Evolutionary conservation across 2,113 vertebrate genomes (phyloP).

Genomic region (Phylloscopus whistleri): DNA sequence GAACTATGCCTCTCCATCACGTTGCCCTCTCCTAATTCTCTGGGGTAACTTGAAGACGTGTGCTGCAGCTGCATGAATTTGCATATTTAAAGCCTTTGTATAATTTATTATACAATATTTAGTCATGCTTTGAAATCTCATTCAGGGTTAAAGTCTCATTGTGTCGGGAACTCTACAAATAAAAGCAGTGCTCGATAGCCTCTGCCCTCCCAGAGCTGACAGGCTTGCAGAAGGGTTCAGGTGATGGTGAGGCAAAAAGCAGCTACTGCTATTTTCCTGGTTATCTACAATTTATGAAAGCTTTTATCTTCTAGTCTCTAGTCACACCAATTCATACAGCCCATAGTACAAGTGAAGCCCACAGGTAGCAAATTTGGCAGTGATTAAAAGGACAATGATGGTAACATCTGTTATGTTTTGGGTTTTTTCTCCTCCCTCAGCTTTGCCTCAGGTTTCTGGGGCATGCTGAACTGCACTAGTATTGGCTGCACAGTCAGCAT

Average conservation of each 20-base stretch:
- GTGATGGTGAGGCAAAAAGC: not conserved
- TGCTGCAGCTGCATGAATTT: not conserved
- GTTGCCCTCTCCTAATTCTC: not conserved
- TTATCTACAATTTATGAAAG: not conserved
- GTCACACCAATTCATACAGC: not conserved
- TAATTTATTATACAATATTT: not conserved
- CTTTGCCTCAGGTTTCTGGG: not conserved
- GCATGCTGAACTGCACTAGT: not conserved
- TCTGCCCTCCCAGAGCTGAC: not conserved
- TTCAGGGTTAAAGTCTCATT: not conserved
- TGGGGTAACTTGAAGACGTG: not conserved
- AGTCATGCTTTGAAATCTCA: not conserved
- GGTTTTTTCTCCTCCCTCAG: not conserved
- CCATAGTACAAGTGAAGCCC: not conserved
- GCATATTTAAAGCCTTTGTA: not conserved
- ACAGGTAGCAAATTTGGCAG: not conserved
- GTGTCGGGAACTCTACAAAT: not conserved
- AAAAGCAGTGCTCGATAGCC: not conserved
- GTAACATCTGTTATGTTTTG: not conserved
- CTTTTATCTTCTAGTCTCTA: not conserved
- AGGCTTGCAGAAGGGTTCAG: not conserved
- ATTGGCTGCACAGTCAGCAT: not conserved
- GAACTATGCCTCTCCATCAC: accelerated
- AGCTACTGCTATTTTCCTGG: not conserved
- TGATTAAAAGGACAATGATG: not conserved